phyloP scores from a whole-genome alignment of 2,113 vertebrate genomes.

The Machaerirhynchus nigripectus region DNA sequence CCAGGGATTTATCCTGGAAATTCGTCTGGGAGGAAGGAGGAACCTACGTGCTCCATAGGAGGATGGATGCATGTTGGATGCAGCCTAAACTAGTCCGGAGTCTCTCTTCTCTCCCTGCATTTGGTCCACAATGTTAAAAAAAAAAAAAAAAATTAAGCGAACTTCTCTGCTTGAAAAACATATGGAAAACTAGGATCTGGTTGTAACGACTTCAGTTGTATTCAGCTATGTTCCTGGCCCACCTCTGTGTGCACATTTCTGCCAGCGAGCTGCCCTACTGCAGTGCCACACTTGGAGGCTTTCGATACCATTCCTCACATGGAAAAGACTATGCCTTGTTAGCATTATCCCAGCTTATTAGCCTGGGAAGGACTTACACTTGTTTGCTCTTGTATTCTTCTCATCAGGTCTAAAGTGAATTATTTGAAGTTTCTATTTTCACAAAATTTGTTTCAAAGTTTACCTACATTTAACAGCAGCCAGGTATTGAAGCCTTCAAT shows the following conservation, averaged over 20 bases:
- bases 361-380: neutral
- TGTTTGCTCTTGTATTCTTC: neutral
- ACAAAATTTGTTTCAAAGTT: neutral
- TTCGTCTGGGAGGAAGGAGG: neutral
- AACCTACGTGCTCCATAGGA: neutral
- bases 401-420: neutral
- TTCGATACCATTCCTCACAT: neutral
- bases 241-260: neutral
- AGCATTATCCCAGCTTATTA: neutral
- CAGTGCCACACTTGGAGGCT: neutral
- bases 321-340: neutral
- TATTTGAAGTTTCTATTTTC: neutral
- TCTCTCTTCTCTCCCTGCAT: neutral
- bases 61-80: neutral
- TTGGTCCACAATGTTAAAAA: neutral
- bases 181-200: neutral
- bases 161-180: neutral
- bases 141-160: neutral
- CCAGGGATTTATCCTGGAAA: neutral
- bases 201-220: neutral
- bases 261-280: neutral
- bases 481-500: neutral
- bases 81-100: accelerated
- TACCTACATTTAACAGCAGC: neutral
- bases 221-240: neutral